Base-by-base conservation (phyloP, 2,797 vertebrate genomes). In the Myotis daubentonii region DNA sequence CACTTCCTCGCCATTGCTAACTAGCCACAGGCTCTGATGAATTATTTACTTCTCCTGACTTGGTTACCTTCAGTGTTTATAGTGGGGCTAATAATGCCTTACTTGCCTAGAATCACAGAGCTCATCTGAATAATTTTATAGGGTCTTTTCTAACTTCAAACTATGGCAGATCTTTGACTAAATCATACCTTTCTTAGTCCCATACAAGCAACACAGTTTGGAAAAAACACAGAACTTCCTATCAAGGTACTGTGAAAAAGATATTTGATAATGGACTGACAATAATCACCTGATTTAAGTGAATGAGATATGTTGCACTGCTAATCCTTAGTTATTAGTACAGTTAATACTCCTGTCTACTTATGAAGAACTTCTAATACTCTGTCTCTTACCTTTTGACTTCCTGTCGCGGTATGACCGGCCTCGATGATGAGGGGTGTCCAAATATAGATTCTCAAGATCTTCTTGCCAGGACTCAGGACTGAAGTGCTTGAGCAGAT, bases 381-480 rank as follows among this genome's bases (percentile, higher is more conserved):
- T 85, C 12, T 51, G 2, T 89, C 86, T 95, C 98, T 96, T 98
- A 99, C 99, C 99, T 99, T 99, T 99, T 79, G 98, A 99, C 83
- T 99, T 99, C 82, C 99, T 99, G 97, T 98, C 99, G 16, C 99
- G 98, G 97, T 98, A 99, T 44, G 99, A 98, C 68, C 99, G 98
- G 91, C 99, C 99, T 95, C 98, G 98, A 92, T 99, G 99, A 82
- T 98, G 98, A 62, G 99, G 98, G 5, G 98, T 99, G 49, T 99
- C 99, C 44, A 98, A 98, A 97, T 99, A 99, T 87, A 99, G 98
- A 96, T 98, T 99, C 95, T 99, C 99, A 3, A 99, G 98, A 95
- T 99, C 99, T 88, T 99, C 99, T 97, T 98, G 99, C 99, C 99
- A 99, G 8, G 99, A 99, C 11, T 99, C 98, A 0, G 99, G 99